A percentile compares a stretch with the other conserved stretches of the same genome.
These are phyloP conservation scores for Anolis carolinensis DNA, from an alignment of 2,113 vertebrate species.

Conservation along the genomic window DNA sequence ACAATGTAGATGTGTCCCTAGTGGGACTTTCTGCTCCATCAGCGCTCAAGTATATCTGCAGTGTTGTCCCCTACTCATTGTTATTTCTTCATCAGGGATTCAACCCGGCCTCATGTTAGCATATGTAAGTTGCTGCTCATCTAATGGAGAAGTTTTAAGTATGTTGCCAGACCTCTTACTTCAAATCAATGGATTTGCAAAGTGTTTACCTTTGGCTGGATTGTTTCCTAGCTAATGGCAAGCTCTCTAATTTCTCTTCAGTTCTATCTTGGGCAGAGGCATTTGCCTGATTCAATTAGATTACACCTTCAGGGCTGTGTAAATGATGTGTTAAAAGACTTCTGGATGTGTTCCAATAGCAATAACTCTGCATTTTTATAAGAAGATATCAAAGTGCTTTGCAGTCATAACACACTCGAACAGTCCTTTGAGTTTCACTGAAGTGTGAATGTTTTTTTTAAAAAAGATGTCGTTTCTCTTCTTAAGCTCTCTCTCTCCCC, in stretches of 20 bases:
- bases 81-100: background rate
- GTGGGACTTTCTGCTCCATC: too few relatives aligned
- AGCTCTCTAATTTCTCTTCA: background rate
- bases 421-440: background rate
- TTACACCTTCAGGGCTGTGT: background rate
- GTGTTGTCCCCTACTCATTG: background rate
- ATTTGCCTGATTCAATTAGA: background rate
- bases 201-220: background rate
- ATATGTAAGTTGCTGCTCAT: background rate
- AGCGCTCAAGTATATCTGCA: background rate
- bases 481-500: background rate
- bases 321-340: background rate
- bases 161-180: background rate
- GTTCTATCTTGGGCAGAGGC: background rate
- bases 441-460: background rate
- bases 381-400: background rate
- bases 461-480: background rate
- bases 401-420: background rate
- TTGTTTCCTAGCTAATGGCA: background rate
- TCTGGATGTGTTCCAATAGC: constrained; percentile 2
- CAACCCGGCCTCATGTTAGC: background rate
- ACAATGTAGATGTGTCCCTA: too few relatives aligned
- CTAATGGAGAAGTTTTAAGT: background rate
- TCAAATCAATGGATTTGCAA: background rate
- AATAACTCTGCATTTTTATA: background rate